Percentiles rank a stretch among this genome's conserved stretches.
Evolutionary conservation across 2,113 vertebrate genomes (phyloP).

Genomic region (Notothenia coriiceps): DNA sequence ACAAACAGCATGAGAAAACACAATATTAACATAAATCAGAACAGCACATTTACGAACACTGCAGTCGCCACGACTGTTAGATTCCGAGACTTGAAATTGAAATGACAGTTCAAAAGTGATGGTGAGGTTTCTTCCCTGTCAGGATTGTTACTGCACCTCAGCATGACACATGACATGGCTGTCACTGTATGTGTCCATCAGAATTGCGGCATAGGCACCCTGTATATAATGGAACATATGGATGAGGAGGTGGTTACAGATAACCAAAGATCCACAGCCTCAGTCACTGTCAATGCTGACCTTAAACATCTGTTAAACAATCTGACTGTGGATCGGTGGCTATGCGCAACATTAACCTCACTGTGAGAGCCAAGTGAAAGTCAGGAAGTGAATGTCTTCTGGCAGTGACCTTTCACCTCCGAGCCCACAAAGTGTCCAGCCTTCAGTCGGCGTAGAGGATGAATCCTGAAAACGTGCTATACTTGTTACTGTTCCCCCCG

Average conservation of each 20-base stretch:
- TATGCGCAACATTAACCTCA: conserved; percentile 57
- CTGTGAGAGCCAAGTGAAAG: conserved; percentile 47
- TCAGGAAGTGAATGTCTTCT: conserved; percentile 52
- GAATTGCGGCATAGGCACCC: conserved; percentile 61
- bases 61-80: conserved; percentile 44
- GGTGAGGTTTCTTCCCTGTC: conserved; percentile 55
- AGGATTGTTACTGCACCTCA: conserved; percentile 45
- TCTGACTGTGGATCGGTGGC: conserved; percentile 60
- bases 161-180: conserved; percentile 57
- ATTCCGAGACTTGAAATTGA: conserved; percentile 58
- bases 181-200: conserved; percentile 57
- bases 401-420: conserved; percentile 52
- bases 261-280: conserved; percentile 58
- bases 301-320: conserved; percentile 25
- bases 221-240: conserved; percentile 49
- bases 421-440: conserved; percentile 1
- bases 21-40: conserved; percentile 26
- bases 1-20: conserved; percentile 47
- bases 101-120: conserved; percentile 62
- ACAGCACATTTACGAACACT: conserved; percentile 60
- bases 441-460: conserved; percentile 96
- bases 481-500: conserved; percentile 98
- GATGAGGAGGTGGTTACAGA: conserved; percentile 60
- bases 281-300: background rate
- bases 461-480: conserved; percentile 98